Base-by-base conservation (phyloP, 2,797 vertebrate species). In the Phrynocephalus forsythii region DNA sequence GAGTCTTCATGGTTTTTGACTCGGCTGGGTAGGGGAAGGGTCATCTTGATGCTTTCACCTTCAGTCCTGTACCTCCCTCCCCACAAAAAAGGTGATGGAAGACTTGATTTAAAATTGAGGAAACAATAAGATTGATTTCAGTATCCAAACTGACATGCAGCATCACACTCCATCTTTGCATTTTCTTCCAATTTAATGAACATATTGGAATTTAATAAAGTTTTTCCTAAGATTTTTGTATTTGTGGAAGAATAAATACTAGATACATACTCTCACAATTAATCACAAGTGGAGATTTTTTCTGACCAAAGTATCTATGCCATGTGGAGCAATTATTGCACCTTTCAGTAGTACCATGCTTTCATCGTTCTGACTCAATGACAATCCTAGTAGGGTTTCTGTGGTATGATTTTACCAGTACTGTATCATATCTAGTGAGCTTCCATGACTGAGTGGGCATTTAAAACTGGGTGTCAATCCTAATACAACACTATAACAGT, bases 21-120 rank as follows among this genome's bases (percentile, higher is more conserved):
- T 44, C 38, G 1, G 38, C 38, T 44, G 38, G 38, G 38, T 44
- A 44, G 38, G 38, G 38, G 38, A 44, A 30, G 0, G 0, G 80
- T 0, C 1, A 7, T 76, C 30, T 24, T 38, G 82, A 84, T 33
- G 82, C 44, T 87, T 88, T 94, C 88, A 92, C 73, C 88, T 82
- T 95, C 88, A 92, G 50, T 90, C 89, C 95, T 96, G 88, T 82
- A 91, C 38, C 38, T 44, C 38, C 38, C 38, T 44, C 38, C 38
- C 38, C 38, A 44, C 6, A 79, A 73, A 91, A 85, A 76, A 77
- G 38, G 38, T 44, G 38, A 44, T 2, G 38, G 2, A 44, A 44
- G 38, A 44, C 38, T 60, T 69, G 75, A 79, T 68, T 85, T 82
- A 71, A 56, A 68, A 80, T 84, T 88, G 28, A 28, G 30, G 77